Percentiles rank a stretch among this genome's conserved stretches.
These are phyloP conservation scores for Orthosia gracilis DNA, from an alignment of 2,888 invertebrate genomes.

Conservation along the genomic window DNA sequence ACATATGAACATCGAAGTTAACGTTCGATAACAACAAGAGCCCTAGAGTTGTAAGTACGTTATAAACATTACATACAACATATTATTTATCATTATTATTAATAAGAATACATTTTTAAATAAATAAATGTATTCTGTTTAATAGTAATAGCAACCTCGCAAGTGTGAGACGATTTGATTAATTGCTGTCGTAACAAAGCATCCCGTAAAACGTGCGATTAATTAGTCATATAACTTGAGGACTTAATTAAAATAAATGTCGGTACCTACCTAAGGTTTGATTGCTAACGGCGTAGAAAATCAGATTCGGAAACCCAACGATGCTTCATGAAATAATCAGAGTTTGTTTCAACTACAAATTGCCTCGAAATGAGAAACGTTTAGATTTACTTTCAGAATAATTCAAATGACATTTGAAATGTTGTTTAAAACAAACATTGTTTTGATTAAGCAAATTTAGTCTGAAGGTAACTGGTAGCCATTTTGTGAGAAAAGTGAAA, in stretches of 20 bases:
- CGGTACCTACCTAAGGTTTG: conserved; percentile 2
- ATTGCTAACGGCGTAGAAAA: conserved; percentile 29
- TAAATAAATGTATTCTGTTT: no score
- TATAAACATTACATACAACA: neutral
- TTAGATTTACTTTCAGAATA: conserved; percentile 26
- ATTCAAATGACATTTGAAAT: conserved; percentile 27
- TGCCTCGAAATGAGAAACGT: conserved; percentile 24
- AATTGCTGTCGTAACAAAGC: conserved; percentile 21
- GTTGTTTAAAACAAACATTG: conserved; percentile 1
- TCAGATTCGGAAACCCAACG: conserved; percentile 23
- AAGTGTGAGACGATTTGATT: conserved; percentile 18
- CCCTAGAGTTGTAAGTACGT: neutral
- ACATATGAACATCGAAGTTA: conserved; percentile 11
- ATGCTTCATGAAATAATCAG: conserved; percentile 23
- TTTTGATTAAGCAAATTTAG: conserved; percentile 6
- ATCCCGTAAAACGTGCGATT: conserved; percentile 2
- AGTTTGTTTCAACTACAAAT: conserved; percentile 35
- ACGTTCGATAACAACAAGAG: conserved; percentile 22
- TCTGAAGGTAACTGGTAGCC: neutral
- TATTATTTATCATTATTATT: neutral
- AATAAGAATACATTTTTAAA: conserved; percentile 1
- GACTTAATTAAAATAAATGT: conserved; percentile 41
- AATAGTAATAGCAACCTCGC: neutral
- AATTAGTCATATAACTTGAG: conserved; percentile 40
- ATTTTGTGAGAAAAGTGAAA: neutral